A percentile compares a stretch with the other conserved stretches of the same genome.
Conservation (phyloP, 2,113 vertebrate species). For the Campylomormyrus numenius region DNA sequence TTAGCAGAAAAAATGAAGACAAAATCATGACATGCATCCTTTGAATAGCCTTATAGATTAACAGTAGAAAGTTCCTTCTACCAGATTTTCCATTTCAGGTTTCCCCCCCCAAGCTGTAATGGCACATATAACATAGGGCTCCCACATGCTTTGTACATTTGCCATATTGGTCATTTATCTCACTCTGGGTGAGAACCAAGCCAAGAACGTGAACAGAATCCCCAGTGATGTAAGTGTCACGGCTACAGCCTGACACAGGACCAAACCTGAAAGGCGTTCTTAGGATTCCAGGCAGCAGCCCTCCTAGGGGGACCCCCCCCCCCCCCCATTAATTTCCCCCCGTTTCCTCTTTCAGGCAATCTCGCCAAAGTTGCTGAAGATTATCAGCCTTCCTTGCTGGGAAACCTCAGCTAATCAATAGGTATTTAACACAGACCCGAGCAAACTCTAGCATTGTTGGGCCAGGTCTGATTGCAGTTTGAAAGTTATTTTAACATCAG, state of each 20-base stretch:
- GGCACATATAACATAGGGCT: background rate
- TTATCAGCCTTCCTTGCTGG: background rate
- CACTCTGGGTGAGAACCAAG: background rate
- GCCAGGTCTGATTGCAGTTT: background rate
- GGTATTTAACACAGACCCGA: background rate
- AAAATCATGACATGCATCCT: background rate
- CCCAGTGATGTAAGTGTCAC: background rate
- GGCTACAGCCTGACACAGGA: background rate
- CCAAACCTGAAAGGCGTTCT: background rate
- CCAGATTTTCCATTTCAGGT: background rate
- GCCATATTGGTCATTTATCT: background rate
- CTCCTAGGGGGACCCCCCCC: background rate
- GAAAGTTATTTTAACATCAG: background rate
- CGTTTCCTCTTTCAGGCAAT: background rate
- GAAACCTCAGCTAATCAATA: background rate
- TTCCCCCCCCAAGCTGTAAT: background rate
- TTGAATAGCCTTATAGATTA: background rate
- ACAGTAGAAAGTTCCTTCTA: background rate
- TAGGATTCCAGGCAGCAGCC: background rate
- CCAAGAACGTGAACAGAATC: background rate
- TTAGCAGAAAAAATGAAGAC: background rate
- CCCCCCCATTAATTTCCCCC: background rate
- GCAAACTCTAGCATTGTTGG: background rate
- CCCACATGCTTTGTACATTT: background rate
- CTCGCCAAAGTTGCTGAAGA: background rate